These are phyloP conservation scores for Pygoscelis adeliae DNA, from an alignment of 2,113 vertebrate genomes.

Conservation along the genomic window DNA sequence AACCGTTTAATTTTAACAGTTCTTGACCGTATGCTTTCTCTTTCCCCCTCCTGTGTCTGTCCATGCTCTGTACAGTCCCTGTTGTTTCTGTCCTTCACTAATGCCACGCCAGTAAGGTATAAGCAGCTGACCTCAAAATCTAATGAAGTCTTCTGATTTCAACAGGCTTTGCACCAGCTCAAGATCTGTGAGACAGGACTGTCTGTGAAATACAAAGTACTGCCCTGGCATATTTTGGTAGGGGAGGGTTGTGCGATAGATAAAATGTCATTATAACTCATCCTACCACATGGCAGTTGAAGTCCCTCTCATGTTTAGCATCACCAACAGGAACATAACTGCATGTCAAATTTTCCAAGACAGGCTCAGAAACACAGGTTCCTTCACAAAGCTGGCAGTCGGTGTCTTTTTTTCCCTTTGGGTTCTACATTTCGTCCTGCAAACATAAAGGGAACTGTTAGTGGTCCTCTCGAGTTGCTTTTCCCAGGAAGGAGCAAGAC, in stretches of 20 bases:
- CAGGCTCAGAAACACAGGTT: background rate
- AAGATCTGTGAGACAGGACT: background rate
- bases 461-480: background rate
- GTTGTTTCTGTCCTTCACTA: background rate
- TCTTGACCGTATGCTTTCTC: background rate
- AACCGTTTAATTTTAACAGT: background rate
- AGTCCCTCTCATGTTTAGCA: background rate
- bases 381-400: background rate
- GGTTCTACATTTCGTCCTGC: slow-evolving; percentile 9
- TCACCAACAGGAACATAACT: background rate
- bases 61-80: accelerated
- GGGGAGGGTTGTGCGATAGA: background rate
- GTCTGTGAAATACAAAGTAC: background rate
- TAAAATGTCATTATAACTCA: background rate
- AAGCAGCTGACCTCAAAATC: background rate
- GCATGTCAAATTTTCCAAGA: background rate
- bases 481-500: background rate
- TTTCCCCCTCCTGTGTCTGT: background rate
- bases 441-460: background rate
- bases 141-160: background rate
- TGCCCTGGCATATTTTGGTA: background rate
- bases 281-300: background rate
- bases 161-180: background rate
- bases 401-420: background rate
- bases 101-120: background rate